Conservation (phyloP, 1,140 invertebrate genomes). For the Aphelenchoides fujianensis region DNA sequence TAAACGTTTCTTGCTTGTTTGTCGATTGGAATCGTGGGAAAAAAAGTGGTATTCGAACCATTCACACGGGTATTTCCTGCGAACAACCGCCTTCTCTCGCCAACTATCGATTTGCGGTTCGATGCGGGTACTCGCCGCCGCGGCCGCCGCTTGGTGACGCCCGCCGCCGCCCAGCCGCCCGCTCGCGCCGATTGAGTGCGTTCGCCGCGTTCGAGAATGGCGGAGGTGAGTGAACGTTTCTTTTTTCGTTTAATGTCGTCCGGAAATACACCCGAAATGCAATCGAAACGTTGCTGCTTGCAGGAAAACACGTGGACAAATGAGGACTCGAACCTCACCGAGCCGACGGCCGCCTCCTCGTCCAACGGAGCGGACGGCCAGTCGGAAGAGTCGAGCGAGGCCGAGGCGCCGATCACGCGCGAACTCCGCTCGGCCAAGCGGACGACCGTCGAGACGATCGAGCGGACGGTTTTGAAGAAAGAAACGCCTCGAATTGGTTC, state of each 20-base stretch:
- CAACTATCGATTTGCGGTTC: not conserved
- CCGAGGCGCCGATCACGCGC: not conserved
- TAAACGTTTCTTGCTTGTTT: not conserved
- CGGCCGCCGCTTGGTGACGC: too few relatives aligned
- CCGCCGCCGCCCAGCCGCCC: too few relatives aligned
- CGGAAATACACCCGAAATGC: conserved; percentile 7
- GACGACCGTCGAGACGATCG: not conserved
- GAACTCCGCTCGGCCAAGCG: conserved; percentile 1
- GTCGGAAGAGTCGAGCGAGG: not conserved
- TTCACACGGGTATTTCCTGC: too few relatives aligned
- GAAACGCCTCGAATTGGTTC: not conserved
- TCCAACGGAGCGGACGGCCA: not conserved
- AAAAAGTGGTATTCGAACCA: too few relatives aligned
- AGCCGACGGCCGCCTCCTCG: not conserved
- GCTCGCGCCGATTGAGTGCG: conserved; percentile 1
- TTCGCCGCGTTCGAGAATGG: not conserved
- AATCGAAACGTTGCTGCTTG: not conserved
- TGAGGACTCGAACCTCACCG: not conserved
- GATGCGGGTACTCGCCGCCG: not conserved
- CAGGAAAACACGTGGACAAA: not conserved
- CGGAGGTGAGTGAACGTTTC: conserved; percentile 1
- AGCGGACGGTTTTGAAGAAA: not conserved
- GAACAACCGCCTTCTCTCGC: too few relatives aligned
- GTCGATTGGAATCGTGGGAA: not conserved
- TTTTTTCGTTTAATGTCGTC: not conserved